Evolutionary conservation across 2,888 invertebrate species (phyloP).

Genomic region (Baronia brevicornis): DNA sequence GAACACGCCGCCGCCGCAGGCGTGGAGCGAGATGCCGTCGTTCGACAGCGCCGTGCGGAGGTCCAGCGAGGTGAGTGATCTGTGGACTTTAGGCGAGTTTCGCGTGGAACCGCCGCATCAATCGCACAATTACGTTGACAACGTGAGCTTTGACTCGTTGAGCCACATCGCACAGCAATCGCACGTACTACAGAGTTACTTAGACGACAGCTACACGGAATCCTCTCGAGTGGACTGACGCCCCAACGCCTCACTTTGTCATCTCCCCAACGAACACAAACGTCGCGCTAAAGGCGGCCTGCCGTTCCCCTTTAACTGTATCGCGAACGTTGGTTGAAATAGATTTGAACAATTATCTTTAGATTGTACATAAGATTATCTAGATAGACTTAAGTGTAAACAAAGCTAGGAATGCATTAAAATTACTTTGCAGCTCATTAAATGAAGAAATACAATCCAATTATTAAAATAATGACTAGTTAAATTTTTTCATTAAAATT

Average conservation of each 20-base stretch:
- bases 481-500: slow-evolving; percentile 25
- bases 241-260: slow-evolving; percentile 16
- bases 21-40: slow-evolving; percentile 49
- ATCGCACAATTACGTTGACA: slow-evolving; percentile 48
- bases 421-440: slow-evolving; percentile 65
- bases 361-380: slow-evolving; percentile 69
- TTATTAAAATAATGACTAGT: slow-evolving; percentile 43
- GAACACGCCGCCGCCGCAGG: slow-evolving; percentile 50
- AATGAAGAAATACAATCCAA: slow-evolving; percentile 38
- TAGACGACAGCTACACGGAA: slow-evolving; percentile 58
- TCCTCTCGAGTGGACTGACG: slow-evolving; percentile 62
- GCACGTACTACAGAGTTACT: slow-evolving; percentile 44
- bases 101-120: slow-evolving; percentile 57
- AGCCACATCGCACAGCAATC: slow-evolving; percentile 41
- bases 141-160: slow-evolving; percentile 52
- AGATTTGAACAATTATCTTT: slow-evolving; percentile 59
- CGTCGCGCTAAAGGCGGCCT: slow-evolving; percentile 19
- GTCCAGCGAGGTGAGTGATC: slow-evolving; percentile 43
- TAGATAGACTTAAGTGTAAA: slow-evolving; percentile 61
- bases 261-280: slow-evolving; percentile 8
- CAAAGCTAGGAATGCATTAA: slow-evolving; percentile 62
- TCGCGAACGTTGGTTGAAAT: slow-evolving; percentile 24
- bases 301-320: neutral
- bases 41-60: slow-evolving; percentile 44
- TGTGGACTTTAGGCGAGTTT: slow-evolving; percentile 60